Base-by-base conservation (phyloP, 2,888 invertebrate species). In the Sinohyriopsis cumingii region DNA sequence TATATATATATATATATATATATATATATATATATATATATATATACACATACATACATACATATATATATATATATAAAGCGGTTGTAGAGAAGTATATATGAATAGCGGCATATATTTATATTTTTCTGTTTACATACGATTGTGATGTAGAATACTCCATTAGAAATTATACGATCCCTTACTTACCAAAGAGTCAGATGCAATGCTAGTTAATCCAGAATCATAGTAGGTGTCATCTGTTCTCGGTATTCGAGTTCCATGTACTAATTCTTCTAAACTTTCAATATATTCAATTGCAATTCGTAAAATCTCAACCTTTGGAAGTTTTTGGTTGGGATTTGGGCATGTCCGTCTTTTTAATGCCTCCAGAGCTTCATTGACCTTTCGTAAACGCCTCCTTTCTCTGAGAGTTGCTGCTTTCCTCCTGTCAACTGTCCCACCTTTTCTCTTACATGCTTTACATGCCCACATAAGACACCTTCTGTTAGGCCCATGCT, bases 391-490 rank as follows among this genome's bases (percentile, higher is more conserved):
- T 68, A 99, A 92, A 75, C 99, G 92, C 81, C 98, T 91, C 77
- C 99, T 92, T 90, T 99, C 99, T 5, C 99, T 92, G 90, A 99
- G 92, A 3, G 99, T 99, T 0, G 99, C 99, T 9, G 99, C 99
- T 92, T 98, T 98, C 87, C 99, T 93, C 67, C 99, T 92, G 91
- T 99, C 99, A 12, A 98, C 95, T 0, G 97, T 95, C 61, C 97
- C 96, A 22, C 95, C 96, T 91, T 98, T 97, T 64, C 88, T 81
- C 90, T 98, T 98, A 91, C 98, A 98, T 0, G 97, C 97, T 88
- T 98, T 98, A 90, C 98, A 98, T 3, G 98, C 98, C 98, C 98
- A 98, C 19, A 97, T 93, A 59, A 98, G 92, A 86, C 98, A 98
- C 74, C 95, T 93, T 45, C 90, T 79, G 74, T 95, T 92, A 45